A percentile compares a stretch with the other conserved stretches of the same genome.
These are phyloP conservation scores for Gymnocephalus cernua DNA, from an alignment of 2,113 vertebrate species.

Conservation along the genomic window DNA sequence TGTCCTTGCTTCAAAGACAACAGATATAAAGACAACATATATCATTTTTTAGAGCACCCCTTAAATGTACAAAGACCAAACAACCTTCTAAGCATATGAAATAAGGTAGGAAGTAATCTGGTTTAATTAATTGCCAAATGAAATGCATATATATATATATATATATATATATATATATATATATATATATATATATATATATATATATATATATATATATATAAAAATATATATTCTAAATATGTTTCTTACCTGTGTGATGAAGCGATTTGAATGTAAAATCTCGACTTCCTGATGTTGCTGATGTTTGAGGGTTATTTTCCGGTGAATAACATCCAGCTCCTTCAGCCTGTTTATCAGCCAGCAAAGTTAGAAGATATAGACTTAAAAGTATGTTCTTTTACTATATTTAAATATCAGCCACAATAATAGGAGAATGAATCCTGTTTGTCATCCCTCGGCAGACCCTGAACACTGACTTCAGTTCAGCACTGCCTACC, in stretches of 20 bases:
- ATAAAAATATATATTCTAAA: no score
- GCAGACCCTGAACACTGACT: background rate
- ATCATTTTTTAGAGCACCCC: background rate
- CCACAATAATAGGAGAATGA: background rate
- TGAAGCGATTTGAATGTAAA: background rate
- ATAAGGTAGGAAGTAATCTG: background rate
- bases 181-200: no score
- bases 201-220: no score
- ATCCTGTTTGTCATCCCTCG: background rate
- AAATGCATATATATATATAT: no score
- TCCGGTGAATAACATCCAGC: slow-evolving; percentile 31
- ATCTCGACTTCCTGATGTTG: background rate
- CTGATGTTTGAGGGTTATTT: background rate
- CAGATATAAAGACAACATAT: background rate
- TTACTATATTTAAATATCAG: slow-evolving; percentile 15
- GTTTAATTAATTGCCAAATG: background rate
- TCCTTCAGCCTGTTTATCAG: slow-evolving; percentile 37
- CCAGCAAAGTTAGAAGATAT: slow-evolving; percentile 18
- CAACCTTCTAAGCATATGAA: background rate
- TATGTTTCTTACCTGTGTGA: slow-evolving; percentile 44
- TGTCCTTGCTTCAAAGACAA: background rate
- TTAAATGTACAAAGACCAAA: background rate
- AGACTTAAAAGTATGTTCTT: background rate
- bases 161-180: no score
- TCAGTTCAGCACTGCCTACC: background rate